Evolutionary conservation across 1,140 invertebrate genomes (phyloP), one percentile per base, ranked within the genome.

Genomic region (Drosophila bifasciata): DNA sequence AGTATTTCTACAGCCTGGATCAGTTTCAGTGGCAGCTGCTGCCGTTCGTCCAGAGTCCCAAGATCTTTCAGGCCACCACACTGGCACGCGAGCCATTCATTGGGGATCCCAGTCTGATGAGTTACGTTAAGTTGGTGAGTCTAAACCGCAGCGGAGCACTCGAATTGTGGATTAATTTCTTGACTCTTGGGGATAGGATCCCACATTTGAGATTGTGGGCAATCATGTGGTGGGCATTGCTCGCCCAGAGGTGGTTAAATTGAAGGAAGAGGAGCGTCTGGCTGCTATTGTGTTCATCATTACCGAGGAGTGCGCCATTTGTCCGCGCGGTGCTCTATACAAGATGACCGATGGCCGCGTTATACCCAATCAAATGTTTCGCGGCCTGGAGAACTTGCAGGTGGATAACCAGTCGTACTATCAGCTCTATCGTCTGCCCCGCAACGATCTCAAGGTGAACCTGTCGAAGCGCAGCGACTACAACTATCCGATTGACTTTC

Each of bases 221-320:
- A 93, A 93, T 64, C 92, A 93, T 74, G 88, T 92, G 9, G 68
- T 93, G 8, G 91, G 92, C 39, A 90, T 93, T 17, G 88, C 81
- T 32, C 71, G 91, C 53, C 92, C 92, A 0, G 93, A 93, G 17
- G 90, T 92, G 49, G 83, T 92, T 55, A 92, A 93, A 59, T 86
- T 97, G 23, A 96, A 96, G 89, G 96, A 97, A 90, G 96, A 96
- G 88, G 94, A 94, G 67, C 93, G 95, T n/a, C 79, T 97, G 11
- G 92, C 95, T 0, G 94, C 95, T 5, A 94, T 93, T 1, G 93
- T 97, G 8, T 92, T 94, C 51, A 92, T 94, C 5, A 96, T 96
- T 32, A 95, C 93, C 59, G 93, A 95, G 15, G 95, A 96, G 77
- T 93, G 94, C 1, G 93, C 93, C 55, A 91, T 96, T 13, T 93